A percentile compares a stretch with the other conserved stretches of the same genome.
phyloP scores from a whole-genome alignment of 2,113 vertebrate genomes.

The Tetraodon nigroviridis region DNA sequence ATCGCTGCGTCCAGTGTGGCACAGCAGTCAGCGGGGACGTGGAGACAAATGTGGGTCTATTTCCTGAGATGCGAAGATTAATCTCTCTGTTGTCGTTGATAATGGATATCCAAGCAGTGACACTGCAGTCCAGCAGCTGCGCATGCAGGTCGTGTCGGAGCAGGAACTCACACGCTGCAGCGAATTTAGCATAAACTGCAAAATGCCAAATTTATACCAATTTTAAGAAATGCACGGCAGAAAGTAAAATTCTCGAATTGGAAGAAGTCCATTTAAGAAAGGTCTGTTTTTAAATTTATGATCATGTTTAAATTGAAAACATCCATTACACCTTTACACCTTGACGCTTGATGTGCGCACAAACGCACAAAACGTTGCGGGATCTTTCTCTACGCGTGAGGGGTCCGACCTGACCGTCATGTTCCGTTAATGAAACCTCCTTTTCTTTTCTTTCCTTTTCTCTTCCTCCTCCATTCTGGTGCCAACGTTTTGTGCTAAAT shows the following conservation, averaged over 20 bases:
- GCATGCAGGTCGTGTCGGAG: too few species aligned
- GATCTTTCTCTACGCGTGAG: conserved; percentile 7
- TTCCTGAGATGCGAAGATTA: conserved; percentile 26
- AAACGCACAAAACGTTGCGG: background rate
- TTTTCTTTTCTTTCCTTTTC: conserved; percentile 52
- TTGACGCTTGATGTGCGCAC: background rate
- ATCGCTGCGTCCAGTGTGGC: conserved; percentile 53
- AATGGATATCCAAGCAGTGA: conserved; percentile 18
- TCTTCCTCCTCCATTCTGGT: conserved; percentile 71
- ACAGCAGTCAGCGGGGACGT: conserved; percentile 48
- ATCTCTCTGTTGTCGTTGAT: conserved; percentile 16
- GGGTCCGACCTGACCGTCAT: conserved; percentile 27
- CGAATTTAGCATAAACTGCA: too few species aligned
- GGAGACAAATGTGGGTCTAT: conserved; percentile 47
- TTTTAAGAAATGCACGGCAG: too few species aligned
- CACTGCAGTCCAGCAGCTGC: conserved; percentile 19
- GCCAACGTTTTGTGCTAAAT: conserved; percentile 84
- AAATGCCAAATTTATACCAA: too few species aligned
- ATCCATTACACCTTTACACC: too few species aligned
- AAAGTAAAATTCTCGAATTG: too few species aligned
- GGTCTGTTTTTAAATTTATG: too few species aligned
- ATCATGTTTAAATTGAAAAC: too few species aligned
- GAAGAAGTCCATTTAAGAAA: too few species aligned
- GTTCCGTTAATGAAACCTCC: conserved; percentile 44
- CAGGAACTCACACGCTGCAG: too few species aligned